Evolutionary conservation across 2,113 vertebrate genomes (phyloP), one percentile per base, ranked within the genome.

Genomic region (Gopherus evgoodei): DNA sequence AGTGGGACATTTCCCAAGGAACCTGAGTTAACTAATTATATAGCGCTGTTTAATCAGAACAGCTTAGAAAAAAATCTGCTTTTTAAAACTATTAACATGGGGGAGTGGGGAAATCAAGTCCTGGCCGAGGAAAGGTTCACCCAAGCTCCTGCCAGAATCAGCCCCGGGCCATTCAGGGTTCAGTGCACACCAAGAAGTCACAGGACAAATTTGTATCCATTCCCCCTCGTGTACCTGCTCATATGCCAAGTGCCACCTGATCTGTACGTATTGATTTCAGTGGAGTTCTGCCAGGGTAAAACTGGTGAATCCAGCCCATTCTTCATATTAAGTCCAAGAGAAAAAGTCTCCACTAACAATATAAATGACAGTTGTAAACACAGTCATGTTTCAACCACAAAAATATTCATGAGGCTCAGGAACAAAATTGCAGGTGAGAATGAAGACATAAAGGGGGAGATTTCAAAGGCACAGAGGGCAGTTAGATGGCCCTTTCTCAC

Each of bases 1-100:
- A 97, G 95, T 97, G 96, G 96, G 92, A 95, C 96, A 95, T 96
- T 79, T 97, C 97, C 96, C 96, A 96, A 95, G 97, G 95, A 97
- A 95, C 94, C 92, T 22, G 93, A n/a, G 97, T 96, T 94, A 94
- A 3, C 91, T 96, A 93, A 96, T 90, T 57, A 42, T 93, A 93
- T 95, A 95, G 84, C 90, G 57, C 92, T 96, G 93, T 82, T 92
- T 96, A 97, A 97, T 95, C 92, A 96, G 95, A 92, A n/a, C 96
- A 95, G 82, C 69, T 95, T 92, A 91, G 54, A 78, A 92, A 94
- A 96, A 96, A 94, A 47, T 0, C 12, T 91, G 11, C 42, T 91
- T 91, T 86, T 83, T 79, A 94, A 91, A 95, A 91, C 78, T 88
- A 44, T 47, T 13, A 47, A 14, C 24, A 4, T 24, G 75, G 8